phyloP scores from a whole-genome alignment of 2,113 vertebrate species.

The Bolborhynchus lineola region DNA sequence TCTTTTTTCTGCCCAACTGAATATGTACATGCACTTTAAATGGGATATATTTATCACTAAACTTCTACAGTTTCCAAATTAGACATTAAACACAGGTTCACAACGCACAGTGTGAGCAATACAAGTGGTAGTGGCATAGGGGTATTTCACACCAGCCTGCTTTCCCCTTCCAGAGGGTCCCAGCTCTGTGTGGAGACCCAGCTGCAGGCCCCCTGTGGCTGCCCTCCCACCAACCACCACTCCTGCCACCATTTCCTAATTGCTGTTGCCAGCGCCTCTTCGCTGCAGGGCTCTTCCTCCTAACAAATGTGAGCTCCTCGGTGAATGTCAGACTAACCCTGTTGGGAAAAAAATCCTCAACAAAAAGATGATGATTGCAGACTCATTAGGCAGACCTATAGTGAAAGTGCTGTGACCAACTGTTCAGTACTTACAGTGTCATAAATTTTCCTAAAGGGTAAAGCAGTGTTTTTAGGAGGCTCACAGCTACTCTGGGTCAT shows the following conservation, averaged over 20 bases:
- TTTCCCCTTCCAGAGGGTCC: background rate
- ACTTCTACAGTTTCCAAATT: background rate
- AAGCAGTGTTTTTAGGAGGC: constrained; percentile 27
- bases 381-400: constrained; percentile 45
- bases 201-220: background rate
- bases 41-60: background rate
- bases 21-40: background rate
- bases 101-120: background rate
- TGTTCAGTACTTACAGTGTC: constrained; percentile 16
- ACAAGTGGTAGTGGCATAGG: background rate
- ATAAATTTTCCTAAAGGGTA: constrained; percentile 64
- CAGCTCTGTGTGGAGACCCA: background rate
- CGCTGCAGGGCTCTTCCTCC: background rate
- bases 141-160: background rate
- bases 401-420: constrained; percentile 51
- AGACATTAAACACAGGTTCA: background rate
- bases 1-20: background rate
- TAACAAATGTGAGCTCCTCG: background rate
- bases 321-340: constrained; percentile 1
- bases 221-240: background rate
- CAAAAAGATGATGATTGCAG: constrained; percentile 44
- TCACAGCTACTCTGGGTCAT: background rate
- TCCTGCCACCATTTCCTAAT: background rate
- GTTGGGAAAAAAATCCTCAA: background rate
- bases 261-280: background rate